Evolutionary conservation across 2,797 vertebrate genomes (phyloP).

Genomic region (Halcyon smyrnensis): DNA sequence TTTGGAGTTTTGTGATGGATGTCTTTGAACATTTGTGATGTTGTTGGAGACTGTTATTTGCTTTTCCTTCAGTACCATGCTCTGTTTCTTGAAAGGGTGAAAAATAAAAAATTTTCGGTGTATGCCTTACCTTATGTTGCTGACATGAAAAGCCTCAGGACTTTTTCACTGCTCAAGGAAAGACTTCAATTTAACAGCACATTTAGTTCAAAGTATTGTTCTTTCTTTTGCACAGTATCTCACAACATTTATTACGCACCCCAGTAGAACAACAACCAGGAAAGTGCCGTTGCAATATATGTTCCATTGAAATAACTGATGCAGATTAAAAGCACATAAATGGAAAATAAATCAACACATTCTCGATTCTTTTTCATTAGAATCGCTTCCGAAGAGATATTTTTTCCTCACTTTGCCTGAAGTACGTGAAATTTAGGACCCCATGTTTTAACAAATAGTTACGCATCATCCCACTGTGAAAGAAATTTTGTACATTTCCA

Average conservation of each 20-base stretch:
- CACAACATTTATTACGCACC: background rate
- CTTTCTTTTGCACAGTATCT: background rate
- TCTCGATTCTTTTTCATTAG: background rate
- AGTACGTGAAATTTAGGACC: background rate
- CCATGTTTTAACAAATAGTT: background rate
- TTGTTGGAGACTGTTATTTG: slow-evolving; percentile 24
- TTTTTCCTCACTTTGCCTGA: background rate
- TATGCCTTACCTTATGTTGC: slow-evolving; percentile 2
- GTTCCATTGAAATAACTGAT: background rate
- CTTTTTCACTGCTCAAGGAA: slow-evolving; percentile 34
- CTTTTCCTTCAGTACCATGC: slow-evolving; percentile 44
- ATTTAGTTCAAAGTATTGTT: slow-evolving; percentile 57
- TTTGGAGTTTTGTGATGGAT: background rate
- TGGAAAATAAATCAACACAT: background rate
- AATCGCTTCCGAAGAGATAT: background rate
- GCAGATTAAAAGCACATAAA: slow-evolving; percentile 3
- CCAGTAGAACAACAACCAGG: background rate
- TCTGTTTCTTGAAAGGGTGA: slow-evolving; percentile 5
- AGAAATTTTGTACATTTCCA: background rate
- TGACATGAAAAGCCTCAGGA: slow-evolving; percentile 35
- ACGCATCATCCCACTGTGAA: background rate
- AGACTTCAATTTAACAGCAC: slow-evolving; percentile 55
- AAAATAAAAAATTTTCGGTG: background rate
- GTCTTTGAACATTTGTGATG: slow-evolving; percentile 19
- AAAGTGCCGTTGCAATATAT: background rate